Conservation (phyloP, 1,140 invertebrate genomes). For the Macrocentrus cingulum region DNA sequence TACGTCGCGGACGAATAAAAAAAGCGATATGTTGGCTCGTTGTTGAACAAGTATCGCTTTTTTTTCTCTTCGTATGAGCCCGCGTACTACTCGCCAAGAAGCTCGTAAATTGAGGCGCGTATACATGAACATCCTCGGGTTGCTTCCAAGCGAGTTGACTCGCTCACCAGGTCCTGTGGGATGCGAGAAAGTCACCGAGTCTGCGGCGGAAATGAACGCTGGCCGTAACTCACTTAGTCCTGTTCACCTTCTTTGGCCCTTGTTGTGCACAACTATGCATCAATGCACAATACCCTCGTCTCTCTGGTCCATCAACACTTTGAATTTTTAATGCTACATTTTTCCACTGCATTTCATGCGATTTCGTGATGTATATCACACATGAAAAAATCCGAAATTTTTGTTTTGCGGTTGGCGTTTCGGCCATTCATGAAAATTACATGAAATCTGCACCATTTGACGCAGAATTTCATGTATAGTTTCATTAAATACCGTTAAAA, state of each 20-base stretch:
- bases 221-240: constrained; percentile 52
- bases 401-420: too few relatives aligned
- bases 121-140: constrained; percentile 23
- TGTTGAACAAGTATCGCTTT: constrained; percentile 20
- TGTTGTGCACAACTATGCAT: too few relatives aligned
- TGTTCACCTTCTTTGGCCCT: constrained; percentile 3
- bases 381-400: too few relatives aligned
- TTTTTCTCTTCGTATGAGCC: not conserved
- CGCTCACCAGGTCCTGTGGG: constrained; percentile 12
- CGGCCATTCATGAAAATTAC: too few relatives aligned
- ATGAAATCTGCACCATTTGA: too few relatives aligned
- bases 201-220: constrained; percentile 53
- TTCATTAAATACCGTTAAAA: too few relatives aligned
- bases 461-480: too few relatives aligned
- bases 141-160: constrained; percentile 23
- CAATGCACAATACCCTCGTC: too few relatives aligned
- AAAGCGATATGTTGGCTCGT: constrained; percentile 8
- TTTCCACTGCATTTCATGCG: too few relatives aligned
- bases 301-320: too few relatives aligned
- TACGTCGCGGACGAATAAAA: constrained; percentile 7
- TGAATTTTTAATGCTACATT: too few relatives aligned
- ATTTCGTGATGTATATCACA: too few relatives aligned
- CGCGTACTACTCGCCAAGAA: constrained; percentile 18
- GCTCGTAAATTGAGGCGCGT: constrained; percentile 20
- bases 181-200: constrained; percentile 35